These are phyloP conservation scores for Mayetiola destructor DNA, from an alignment of 2,888 invertebrate species.

Conservation along the genomic window DNA sequence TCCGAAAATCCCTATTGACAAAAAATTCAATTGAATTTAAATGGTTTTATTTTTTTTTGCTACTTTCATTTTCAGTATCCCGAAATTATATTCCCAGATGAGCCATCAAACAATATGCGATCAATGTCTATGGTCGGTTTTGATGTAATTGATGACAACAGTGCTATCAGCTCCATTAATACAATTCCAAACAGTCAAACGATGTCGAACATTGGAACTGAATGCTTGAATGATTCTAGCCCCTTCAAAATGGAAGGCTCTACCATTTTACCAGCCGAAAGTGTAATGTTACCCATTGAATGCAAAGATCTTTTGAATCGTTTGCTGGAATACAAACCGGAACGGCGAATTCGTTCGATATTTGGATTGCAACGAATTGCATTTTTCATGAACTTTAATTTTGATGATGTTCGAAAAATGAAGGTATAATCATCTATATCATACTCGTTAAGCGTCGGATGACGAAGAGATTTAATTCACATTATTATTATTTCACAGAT, in stretches of 20 bases:
- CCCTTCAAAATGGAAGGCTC: not conserved
- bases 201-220: too few species aligned
- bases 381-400: slow-evolving; percentile 27
- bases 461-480: not conserved
- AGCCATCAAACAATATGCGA: not conserved
- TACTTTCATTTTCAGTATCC: not conserved
- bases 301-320: slow-evolving; percentile 25
- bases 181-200: too few species aligned
- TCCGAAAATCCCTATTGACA: not conserved
- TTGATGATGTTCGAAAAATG: slow-evolving; percentile 19
- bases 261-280: not conserved
- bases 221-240: not conserved
- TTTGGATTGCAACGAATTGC: slow-evolving; percentile 28
- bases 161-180: not conserved
- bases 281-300: not conserved
- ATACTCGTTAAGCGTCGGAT: not conserved
- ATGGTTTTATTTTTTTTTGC: too few species aligned
- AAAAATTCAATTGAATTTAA: not conserved
- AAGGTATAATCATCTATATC: not conserved
- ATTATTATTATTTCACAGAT: not conserved
- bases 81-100: not conserved
- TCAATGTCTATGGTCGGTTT: not conserved
- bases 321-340: slow-evolving; percentile 25
- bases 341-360: slow-evolving; percentile 27
- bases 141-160: not conserved